Base-by-base conservation (phyloP, 2,113 vertebrate species). In the Ictalurus punctatus region DNA sequence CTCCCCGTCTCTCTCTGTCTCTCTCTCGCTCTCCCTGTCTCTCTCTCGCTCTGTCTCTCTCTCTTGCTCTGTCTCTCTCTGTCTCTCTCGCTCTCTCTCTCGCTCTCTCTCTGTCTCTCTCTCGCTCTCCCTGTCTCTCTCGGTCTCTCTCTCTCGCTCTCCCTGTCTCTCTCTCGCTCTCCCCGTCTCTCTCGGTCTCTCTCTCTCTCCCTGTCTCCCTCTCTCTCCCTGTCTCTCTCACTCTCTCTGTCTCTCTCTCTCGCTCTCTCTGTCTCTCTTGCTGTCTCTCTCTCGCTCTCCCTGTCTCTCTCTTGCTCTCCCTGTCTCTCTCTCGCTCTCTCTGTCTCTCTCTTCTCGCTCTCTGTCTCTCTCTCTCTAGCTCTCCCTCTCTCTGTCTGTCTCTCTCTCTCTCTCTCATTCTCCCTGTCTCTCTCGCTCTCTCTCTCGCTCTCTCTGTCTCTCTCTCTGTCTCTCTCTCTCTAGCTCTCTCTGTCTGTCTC, bases 381-480 rank as follows among this genome's bases (percentile, higher is more conserved):
- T 81, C 10, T 17, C 40, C 63, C 82, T 82, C n/a, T 9, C 27
- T 34, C 52, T 56, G 14, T 82, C 54, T n/a, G 27, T 34, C 17
- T 81, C 23, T 17, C 40, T 40, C 40, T 40, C 40, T 40, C 4
- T 2, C 40, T 40, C 40, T 40, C 4, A 6, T 6, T n/a, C n/a
- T n/a, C n/a, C n/a, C n/a, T n/a, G n/a, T n/a, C n/a, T n/a, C n/a
- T n/a, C n/a, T n/a, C n/a, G n/a, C n/a, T n/a, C n/a, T n/a, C n/a
- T n/a, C n/a, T 0, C 40, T 48, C 0, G 0, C 40, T 1, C 37
- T 52, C 37, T 3, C 10, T 2, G 0, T 3, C 12, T 13, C 58
- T 3, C 61, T 27, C 63, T 71, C 48, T 73, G 5, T 44, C 6
- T 44, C 6, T 44, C 44, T 44, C 5, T 44, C 44, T 44, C 44